These are phyloP conservation scores for Leptinotarsa undecemlineata DNA, from an alignment of 1,140 invertebrate genomes.

Conservation along the genomic window DNA sequence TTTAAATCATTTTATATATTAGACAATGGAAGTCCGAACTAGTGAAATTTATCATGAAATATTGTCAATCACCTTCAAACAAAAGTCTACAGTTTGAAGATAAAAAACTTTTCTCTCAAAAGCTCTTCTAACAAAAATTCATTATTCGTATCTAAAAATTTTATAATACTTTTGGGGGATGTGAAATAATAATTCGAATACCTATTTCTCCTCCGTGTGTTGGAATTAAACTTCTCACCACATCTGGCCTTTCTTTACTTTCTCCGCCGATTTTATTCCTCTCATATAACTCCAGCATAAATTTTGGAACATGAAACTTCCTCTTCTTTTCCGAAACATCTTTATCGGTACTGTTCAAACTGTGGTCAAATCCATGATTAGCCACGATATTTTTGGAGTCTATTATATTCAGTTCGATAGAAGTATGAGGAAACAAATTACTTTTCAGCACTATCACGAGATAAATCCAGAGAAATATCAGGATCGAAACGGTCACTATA, in stretches of 20 bases:
- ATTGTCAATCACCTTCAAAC: too few relatives aligned
- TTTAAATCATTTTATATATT: too few relatives aligned
- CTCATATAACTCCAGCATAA: constrained; percentile 54
- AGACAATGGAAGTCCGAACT: too few relatives aligned
- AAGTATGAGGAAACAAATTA: constrained; percentile 31
- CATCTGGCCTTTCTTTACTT: constrained; percentile 40
- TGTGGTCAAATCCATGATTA: background rate
- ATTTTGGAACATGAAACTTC: constrained; percentile 50
- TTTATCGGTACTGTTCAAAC: background rate
- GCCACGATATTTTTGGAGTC: constrained; percentile 21
- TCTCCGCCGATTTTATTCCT: constrained; percentile 40
- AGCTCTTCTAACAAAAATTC: too few relatives aligned
- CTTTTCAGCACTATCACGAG: constrained; percentile 31
- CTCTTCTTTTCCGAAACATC: constrained; percentile 30
- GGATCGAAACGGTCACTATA: constrained; percentile 27
- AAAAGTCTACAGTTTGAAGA: too few relatives aligned
- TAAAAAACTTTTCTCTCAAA: too few relatives aligned
- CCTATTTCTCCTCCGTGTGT: constrained; percentile 39
- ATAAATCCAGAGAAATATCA: constrained; percentile 35
- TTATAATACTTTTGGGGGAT: too few relatives aligned
- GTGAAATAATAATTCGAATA: too few relatives aligned
- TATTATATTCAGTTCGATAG: constrained; percentile 43
- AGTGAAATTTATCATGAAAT: too few relatives aligned
- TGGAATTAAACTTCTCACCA: constrained; percentile 51
- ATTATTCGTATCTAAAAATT: too few relatives aligned